phyloP scores from a whole-genome alignment of 2,113 vertebrate species.

The Haemorhous mexicanus region DNA sequence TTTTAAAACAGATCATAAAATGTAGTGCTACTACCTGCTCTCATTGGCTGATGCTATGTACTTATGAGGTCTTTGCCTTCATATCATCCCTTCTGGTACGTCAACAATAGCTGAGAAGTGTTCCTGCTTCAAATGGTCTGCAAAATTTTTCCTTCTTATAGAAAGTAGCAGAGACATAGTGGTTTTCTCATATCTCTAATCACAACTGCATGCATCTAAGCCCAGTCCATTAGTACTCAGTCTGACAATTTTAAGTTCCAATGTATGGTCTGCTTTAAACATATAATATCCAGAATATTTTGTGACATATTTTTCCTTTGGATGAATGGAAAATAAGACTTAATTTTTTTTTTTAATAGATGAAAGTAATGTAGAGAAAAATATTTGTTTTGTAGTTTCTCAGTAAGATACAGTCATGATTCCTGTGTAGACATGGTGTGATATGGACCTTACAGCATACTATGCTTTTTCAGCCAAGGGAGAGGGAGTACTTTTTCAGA shows the following conservation, averaged over 20 bases:
- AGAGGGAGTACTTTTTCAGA: not conserved
- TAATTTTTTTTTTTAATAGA: not conserved
- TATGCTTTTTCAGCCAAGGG: not conserved
- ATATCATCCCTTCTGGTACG: not conserved
- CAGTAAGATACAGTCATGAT: not conserved
- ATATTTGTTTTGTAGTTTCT: not conserved
- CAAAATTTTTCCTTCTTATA: not conserved
- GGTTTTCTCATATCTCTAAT: not conserved
- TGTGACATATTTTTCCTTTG: not conserved
- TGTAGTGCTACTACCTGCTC: not conserved
- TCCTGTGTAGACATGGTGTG: not conserved
- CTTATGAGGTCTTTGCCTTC: not conserved
- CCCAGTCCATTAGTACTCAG: not conserved
- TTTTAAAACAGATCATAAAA: slow-evolving; percentile 8
- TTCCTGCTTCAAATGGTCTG: not conserved
- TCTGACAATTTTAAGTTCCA: not conserved
- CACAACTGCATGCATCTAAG: not conserved
- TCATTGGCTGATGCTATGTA: not conserved
- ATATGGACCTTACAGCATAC: not conserved
- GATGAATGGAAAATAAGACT: not conserved
- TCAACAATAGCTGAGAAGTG: not conserved
- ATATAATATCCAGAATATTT: not conserved
- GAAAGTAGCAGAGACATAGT: not conserved
- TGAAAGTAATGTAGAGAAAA: not conserved
- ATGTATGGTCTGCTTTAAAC: not conserved